These are phyloP conservation scores for Vesta saturnalis DNA, from an alignment of 2,888 invertebrate species.

Conservation along the genomic window DNA sequence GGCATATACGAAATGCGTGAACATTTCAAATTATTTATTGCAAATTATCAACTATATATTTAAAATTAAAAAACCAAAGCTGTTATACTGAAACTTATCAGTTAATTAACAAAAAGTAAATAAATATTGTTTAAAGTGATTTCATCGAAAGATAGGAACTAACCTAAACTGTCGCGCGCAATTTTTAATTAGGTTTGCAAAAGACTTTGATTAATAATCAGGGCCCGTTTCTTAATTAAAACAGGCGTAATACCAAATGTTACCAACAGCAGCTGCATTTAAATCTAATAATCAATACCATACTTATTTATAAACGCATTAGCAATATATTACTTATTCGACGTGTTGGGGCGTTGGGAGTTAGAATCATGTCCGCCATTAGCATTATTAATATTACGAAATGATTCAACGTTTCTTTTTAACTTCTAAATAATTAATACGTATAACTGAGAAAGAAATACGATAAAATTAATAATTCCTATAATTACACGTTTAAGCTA, in stretches of 20 bases:
- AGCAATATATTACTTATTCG: constrained; percentile 38
- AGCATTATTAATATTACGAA: constrained; percentile 33
- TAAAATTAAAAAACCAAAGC: not conserved
- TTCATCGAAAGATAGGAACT: not conserved
- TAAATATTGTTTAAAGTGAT: constrained; percentile 10
- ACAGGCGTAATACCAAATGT: constrained; percentile 37
- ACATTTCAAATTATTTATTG: not conserved
- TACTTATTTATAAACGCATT: constrained; percentile 40
- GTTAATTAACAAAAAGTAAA: constrained; percentile 9
- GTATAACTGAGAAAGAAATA: constrained; percentile 6
- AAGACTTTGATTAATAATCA: constrained; percentile 35
- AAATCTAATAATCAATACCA: constrained; percentile 41
- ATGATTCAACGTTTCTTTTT: constrained; percentile 13
- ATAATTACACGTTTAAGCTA: constrained; percentile 23
- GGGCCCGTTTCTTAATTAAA: constrained; percentile 38
- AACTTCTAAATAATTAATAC: not conserved
- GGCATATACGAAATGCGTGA: no score
- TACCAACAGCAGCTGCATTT: constrained; percentile 40
- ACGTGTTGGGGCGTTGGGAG: constrained; percentile 25
- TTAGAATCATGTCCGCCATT: constrained; percentile 27
- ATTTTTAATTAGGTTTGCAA: constrained; percentile 24
- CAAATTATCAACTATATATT: not conserved
- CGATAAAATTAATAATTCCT: constrained; percentile 14
- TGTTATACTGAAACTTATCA: not conserved
- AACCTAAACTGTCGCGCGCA: constrained; percentile 14